Conservation (phyloP, 2,888 invertebrate species). For the Eilema depressum region DNA sequence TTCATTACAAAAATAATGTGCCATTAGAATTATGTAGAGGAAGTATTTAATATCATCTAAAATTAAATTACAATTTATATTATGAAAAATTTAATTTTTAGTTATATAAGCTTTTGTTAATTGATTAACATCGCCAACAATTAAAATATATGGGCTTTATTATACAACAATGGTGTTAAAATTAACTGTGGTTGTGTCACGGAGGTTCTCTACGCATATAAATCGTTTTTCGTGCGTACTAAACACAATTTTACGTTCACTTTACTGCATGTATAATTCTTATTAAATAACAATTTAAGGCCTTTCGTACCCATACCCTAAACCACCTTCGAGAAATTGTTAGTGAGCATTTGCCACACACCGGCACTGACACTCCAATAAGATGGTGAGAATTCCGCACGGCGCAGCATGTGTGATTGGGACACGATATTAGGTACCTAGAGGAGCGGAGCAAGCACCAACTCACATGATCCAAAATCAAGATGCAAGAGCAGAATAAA, state of each 20-base stretch:
- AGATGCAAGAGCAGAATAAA: too few relatives aligned
- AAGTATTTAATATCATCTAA: constrained; percentile 9
- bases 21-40: not conserved
- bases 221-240: constrained; percentile 4
- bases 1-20: not conserved
- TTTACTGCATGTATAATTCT: constrained; percentile 4
- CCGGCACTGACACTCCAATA: not conserved
- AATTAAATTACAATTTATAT: constrained; percentile 27
- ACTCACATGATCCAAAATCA: not conserved
- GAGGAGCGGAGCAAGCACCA: not conserved
- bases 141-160: constrained; percentile 42
- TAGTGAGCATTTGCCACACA: not conserved
- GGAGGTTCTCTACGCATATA: constrained; percentile 18
- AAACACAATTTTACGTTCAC: constrained; percentile 10
- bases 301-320: not conserved
- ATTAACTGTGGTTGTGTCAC: constrained; percentile 26
- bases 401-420: not conserved
- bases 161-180: constrained; percentile 45
- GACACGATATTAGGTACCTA: not conserved
- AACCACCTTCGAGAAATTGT: not conserved
- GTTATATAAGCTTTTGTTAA: constrained; percentile 41
- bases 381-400: not conserved
- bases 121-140: constrained; percentile 34
- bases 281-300: not conserved
- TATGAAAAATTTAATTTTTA: constrained; percentile 23